Evolutionary conservation across 2,113 vertebrate genomes (phyloP).

Genomic region (Sterrhoptilus dennistouni): DNA sequence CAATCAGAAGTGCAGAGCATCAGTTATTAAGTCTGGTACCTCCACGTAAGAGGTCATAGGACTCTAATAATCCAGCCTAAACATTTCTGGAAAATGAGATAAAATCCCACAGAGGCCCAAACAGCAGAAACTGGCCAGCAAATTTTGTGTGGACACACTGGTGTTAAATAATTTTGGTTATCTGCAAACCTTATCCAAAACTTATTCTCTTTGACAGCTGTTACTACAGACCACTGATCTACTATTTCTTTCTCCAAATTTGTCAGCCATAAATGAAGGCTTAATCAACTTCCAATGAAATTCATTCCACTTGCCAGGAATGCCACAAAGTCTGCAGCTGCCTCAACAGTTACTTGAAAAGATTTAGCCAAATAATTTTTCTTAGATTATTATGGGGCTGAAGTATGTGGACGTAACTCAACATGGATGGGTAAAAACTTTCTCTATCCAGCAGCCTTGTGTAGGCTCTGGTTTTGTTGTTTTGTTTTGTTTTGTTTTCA

Average conservation of each 20-base stretch:
- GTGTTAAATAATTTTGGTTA: not conserved
- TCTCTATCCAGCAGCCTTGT: not conserved
- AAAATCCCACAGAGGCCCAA: not conserved
- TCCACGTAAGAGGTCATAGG: not conserved
- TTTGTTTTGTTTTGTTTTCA: not conserved
- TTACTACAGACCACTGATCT: not conserved
- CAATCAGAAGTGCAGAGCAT: not conserved
- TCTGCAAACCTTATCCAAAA: not conserved
- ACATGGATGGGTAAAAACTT: not conserved
- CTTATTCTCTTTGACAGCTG: not conserved
- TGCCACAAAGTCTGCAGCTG: not conserved
- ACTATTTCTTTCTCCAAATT: not conserved
- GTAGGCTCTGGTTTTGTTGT: not conserved
- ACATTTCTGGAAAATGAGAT: not conserved
- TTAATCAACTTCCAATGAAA: not conserved
- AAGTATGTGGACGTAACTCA: not conserved
- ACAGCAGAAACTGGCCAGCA: not conserved
- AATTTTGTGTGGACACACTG: not conserved
- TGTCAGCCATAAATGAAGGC: not conserved
- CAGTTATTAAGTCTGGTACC: not conserved
- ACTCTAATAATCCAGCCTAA: not conserved
- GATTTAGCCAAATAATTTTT: not conserved
- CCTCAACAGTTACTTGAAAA: not conserved
- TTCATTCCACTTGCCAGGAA: not conserved
- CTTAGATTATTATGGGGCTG: not conserved